These are phyloP conservation scores for Dryobota labecula DNA, from an alignment of 2,888 invertebrate genomes.

Conservation along the genomic window DNA sequence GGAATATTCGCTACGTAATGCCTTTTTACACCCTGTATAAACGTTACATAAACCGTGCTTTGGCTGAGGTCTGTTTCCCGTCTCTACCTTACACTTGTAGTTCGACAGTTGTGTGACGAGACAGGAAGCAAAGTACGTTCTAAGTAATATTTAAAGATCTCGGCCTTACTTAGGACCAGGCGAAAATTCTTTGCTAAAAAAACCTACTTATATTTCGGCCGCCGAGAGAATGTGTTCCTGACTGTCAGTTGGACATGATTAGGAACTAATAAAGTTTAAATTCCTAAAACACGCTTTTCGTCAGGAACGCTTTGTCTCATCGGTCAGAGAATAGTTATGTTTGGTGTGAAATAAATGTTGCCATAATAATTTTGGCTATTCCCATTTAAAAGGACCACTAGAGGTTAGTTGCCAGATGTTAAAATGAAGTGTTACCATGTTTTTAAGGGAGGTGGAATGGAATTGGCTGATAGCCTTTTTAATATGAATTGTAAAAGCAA, in stretches of 20 bases:
- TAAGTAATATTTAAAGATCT: background rate
- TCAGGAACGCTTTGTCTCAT: too few species aligned
- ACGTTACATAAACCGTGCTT: background rate
- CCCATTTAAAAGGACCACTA: constrained; percentile 37
- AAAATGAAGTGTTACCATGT: constrained; percentile 15
- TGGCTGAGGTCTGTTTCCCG: background rate
- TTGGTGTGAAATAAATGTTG: constrained; percentile 18
- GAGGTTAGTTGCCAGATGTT: constrained; percentile 29
- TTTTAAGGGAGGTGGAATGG: background rate
- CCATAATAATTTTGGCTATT: constrained; percentile 24
- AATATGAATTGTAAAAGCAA: background rate
- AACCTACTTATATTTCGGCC: too few species aligned
- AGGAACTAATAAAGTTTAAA: too few species aligned
- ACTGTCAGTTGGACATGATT: too few species aligned
- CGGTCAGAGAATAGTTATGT: too few species aligned
- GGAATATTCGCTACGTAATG: background rate
- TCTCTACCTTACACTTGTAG: background rate
- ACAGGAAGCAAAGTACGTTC: background rate
- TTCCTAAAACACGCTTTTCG: too few species aligned
- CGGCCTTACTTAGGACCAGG: constrained; percentile 1
- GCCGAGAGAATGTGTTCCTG: too few species aligned
- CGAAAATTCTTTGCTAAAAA: background rate
- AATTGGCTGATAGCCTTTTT: background rate
- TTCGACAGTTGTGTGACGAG: background rate
- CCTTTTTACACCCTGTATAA: background rate